These are phyloP conservation scores for Plestiodon gilberti DNA, from an alignment of 2,113 vertebrate species.

Conservation along the genomic window DNA sequence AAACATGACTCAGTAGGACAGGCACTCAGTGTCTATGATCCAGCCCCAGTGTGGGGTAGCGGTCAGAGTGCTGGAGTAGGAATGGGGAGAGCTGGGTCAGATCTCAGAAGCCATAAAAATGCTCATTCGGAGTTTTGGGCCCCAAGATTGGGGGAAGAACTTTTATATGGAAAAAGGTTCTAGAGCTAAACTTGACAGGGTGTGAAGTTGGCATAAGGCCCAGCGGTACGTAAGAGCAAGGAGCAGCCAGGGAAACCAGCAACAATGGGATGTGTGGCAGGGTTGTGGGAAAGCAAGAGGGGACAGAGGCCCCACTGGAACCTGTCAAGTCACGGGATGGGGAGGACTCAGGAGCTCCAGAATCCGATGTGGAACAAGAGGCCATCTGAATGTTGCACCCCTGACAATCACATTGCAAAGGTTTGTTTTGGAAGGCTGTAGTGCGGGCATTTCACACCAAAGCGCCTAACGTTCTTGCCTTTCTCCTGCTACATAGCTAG, in stretches of 20 bases:
- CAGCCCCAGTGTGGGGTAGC: not conserved
- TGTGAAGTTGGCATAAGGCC: not conserved
- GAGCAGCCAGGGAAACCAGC: not conserved
- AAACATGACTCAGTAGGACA: not conserved
- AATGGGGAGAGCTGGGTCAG: not conserved
- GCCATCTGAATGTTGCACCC: not conserved
- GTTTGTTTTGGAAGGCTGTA: not conserved
- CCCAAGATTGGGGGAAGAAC: too few species aligned
- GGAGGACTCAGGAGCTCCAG: not conserved
- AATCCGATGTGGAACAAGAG: not conserved
- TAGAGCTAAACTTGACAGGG: not conserved
- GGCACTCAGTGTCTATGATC: not conserved
- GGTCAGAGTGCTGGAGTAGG: not conserved
- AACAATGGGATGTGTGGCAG: not conserved
- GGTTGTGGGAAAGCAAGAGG: not conserved
- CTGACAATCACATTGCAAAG: not conserved
- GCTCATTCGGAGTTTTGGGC: not conserved
- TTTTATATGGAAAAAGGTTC: not conserved
- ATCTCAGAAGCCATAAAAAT: not conserved
- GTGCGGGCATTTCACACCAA: not conserved
- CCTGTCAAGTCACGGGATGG: not conserved
- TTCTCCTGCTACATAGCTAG: slow-evolving; percentile 72
- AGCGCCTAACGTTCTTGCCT: not conserved
- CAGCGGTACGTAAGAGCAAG: too few species aligned
- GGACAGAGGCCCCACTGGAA: not conserved